These are phyloP conservation scores for Agapetus fuscipes DNA, from an alignment of 2,888 invertebrate genomes.

Conservation along the genomic window DNA sequence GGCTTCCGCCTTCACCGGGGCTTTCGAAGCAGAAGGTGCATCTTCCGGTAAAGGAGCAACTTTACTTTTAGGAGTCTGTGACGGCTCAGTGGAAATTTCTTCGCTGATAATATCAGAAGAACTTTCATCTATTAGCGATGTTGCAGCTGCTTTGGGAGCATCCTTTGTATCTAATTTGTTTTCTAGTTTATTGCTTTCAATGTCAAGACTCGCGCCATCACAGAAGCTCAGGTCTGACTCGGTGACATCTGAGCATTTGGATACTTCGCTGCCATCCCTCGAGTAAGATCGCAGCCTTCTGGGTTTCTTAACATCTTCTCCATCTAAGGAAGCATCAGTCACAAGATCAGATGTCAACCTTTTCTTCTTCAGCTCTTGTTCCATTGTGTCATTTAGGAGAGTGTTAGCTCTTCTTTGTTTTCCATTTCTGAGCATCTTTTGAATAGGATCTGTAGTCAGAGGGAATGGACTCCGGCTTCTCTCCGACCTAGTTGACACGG, in stretches of 20 bases:
- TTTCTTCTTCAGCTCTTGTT: constrained; percentile 37
- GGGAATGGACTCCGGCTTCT: constrained; percentile 43
- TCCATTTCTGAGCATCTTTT: constrained; percentile 54
- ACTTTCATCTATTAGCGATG: constrained; percentile 4
- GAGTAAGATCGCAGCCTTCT: constrained; percentile 43
- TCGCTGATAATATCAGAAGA: constrained; percentile 5
- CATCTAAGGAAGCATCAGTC: constrained; percentile 26
- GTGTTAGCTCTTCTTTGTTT: constrained; percentile 50
- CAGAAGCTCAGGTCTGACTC: constrained; percentile 56
- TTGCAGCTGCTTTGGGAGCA: constrained; percentile 2
- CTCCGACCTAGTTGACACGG: constrained; percentile 53
- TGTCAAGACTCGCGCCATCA: constrained; percentile 24
- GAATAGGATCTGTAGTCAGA: constrained; percentile 28
- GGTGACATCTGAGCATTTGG: constrained; percentile 50
- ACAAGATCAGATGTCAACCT: constrained; percentile 41
- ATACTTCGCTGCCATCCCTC: constrained; percentile 49
- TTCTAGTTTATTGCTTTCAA: constrained; percentile 9
- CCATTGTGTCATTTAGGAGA: constrained; percentile 49
- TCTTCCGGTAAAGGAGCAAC: not conserved
- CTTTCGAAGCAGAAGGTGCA: not conserved
- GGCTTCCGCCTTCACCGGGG: not conserved
- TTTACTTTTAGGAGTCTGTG: not conserved
- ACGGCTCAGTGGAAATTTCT: constrained; percentile 3
- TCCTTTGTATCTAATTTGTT: constrained; percentile 6
- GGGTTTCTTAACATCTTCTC: constrained; percentile 36